Conservation (phyloP, 2,888 invertebrate genomes). For the Rapana venosa region DNA sequence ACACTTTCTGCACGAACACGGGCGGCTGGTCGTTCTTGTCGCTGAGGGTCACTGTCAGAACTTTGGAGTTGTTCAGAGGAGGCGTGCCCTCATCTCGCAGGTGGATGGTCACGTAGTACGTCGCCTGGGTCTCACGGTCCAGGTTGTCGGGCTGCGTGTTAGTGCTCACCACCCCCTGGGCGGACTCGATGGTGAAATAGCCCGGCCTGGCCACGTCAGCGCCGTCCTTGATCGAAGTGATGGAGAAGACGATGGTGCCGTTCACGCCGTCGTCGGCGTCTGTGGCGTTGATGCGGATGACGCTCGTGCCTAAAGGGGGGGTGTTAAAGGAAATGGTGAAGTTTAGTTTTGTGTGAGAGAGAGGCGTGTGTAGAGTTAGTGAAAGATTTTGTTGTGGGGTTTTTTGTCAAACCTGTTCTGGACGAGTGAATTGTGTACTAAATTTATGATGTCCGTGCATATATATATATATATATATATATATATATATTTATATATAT, state of each 20-base stretch:
- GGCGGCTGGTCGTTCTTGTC: slow-evolving; percentile 80
- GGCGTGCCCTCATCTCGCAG: slow-evolving; percentile 86
- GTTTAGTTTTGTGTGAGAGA: too few relatives aligned
- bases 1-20: slow-evolving; percentile 64
- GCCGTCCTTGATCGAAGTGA: slow-evolving; percentile 52
- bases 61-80: slow-evolving; percentile 56
- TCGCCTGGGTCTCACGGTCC: slow-evolving; percentile 70
- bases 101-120: slow-evolving; percentile 96
- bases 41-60: slow-evolving; percentile 76
- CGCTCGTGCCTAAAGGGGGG: slow-evolving; percentile 37
- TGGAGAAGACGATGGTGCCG: slow-evolving; percentile 81
- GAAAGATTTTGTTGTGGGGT: too few relatives aligned
- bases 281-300: slow-evolving; percentile 85
- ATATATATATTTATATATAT: too few relatives aligned
- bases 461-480: too few relatives aligned
- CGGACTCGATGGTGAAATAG: slow-evolving; percentile 33
- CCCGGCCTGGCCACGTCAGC: neutral
- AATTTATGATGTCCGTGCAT: too few relatives aligned
- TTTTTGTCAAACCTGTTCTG: too few relatives aligned
- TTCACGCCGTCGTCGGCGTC: slow-evolving; percentile 98
- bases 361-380: too few relatives aligned
- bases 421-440: too few relatives aligned
- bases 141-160: slow-evolving; percentile 58
- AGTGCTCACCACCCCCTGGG: slow-evolving; percentile 67
- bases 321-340: neutral